Conservation (phyloP, 2,888 invertebrate genomes). For the Gnatocerus cornutus region DNA sequence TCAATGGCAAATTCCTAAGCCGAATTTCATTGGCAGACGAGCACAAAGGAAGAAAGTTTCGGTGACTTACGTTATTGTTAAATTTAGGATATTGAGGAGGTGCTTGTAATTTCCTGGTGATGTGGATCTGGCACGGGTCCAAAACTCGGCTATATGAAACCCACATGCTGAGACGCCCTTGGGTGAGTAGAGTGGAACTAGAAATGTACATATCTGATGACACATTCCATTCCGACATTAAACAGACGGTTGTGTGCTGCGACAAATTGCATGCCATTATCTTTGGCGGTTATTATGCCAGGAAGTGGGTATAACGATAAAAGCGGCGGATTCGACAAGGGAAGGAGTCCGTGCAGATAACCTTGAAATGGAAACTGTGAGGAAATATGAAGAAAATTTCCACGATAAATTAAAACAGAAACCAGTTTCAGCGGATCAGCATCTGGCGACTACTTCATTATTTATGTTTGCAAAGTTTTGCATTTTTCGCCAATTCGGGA, state of each 20-base stretch:
- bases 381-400: constrained; percentile 26
- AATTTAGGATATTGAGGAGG: constrained; percentile 19
- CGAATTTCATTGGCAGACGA: not conserved
- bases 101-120: constrained; percentile 36
- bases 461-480: constrained; percentile 9
- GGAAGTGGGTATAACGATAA: constrained; percentile 34
- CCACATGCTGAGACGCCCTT: constrained; percentile 26
- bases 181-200: constrained; percentile 32
- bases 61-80: constrained; percentile 9
- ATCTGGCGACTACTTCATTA: constrained; percentile 34
- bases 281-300: constrained; percentile 21
- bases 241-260: constrained; percentile 6
- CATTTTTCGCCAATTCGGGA: constrained; percentile 2
- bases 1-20: constrained; percentile 46
- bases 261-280: constrained; percentile 29
- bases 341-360: constrained; percentile 26
- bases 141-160: constrained; percentile 18
- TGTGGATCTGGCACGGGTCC: constrained; percentile 25
- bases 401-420: constrained; percentile 34
- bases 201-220: constrained; percentile 21
- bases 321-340: constrained; percentile 27
- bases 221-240: constrained; percentile 24
- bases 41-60: constrained; percentile 18
- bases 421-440: constrained; percentile 33
- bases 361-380: constrained; percentile 26